Evolutionary conservation across 2,888 invertebrate genomes (phyloP), one percentile per base, ranked within the genome.

Genomic region (Acanthosepion esculentum): DNA sequence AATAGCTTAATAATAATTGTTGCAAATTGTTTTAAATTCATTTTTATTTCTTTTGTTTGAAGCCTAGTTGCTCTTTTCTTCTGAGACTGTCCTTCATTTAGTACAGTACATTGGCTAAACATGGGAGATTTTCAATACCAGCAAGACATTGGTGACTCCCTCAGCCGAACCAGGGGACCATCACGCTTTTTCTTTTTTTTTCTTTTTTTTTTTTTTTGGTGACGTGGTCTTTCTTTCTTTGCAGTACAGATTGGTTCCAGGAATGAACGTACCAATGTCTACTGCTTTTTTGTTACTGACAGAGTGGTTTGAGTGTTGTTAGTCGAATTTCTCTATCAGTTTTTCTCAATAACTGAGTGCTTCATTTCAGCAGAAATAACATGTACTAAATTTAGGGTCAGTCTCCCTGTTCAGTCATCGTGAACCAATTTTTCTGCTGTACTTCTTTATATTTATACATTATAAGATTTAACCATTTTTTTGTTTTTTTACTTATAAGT

Each of bases 201-300:
- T n/a, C 7, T 2, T 26, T 26, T 33, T n/a, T n/a, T 78, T 10
- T 78, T 78, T 78, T 78, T 78, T 78, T 78, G 23, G 78, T 78
- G 78, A 78, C 78, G 78, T 78, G 78, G 78, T 78, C 78, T 78
- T 78, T 78, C 78, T 78, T 78, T 33, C 78, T 78, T 78, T 78
- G 78, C 78, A 78, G 78, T 78, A 18, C 78, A 78, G 78, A 78
- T 78, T 78, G 78, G 78, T 78, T 33, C 78, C 78, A 33, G 41
- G 12, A 78, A 10, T 78, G 10, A 78, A 78, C 78, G 78, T 78
- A 78, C 78, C 78, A 78, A 78, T 78, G 78, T 78, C 78, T 78
- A 78, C 78, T 78, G 78, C 78, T 78, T 78, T 78, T n/a, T 78
- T n/a, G 78, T 78, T n/a, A 33, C 78, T 78, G 78, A 78, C 78